Base-by-base conservation (phyloP, 1,140 invertebrate genomes). In the Ditylenchus dipsaci region DNA sequence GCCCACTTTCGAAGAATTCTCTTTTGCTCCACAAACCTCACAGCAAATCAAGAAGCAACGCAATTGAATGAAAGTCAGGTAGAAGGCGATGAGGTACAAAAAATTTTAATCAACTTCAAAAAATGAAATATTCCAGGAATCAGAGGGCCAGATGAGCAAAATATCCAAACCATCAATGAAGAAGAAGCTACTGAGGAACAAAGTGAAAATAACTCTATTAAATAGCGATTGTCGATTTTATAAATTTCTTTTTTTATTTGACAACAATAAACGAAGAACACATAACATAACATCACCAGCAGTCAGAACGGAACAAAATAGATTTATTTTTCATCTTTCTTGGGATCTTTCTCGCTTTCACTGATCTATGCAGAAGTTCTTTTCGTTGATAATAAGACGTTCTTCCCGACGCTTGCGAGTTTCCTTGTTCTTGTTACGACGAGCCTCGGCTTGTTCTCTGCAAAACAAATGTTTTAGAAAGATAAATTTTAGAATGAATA, bases 401-500 rank as follows among this genome's bases (percentile, higher is more conserved):
- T 97, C 93, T 80, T 95, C 92, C 63, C 94, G 89, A 21, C 95
- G 90, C 85, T 93, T 93, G 76, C 92, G 89, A 0, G 93, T 93
- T 85, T 98, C 94, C 84, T 92, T 92, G 63, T 94, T 92, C 86
- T 94, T 96, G 73, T 88, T 88, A 84, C 95, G 88, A 69, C 94
- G 89, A 66, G 95, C 94, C 84, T 98, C 94, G 53, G 95, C 95
- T 86, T 97, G 94, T 85, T 98, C 95, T 65, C 91, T 91, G 80
- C 73, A 86, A 81, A 53, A 53, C 15, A 53, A 53, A 7, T 53
- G n/a, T 53, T 21, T 26, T 53, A 3, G 15, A 7, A 17, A 53
- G 23, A 17, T 53, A 7, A 7, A 17, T 53, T 53, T 7, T 3
- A 3, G 8, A 15, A 17, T 7, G 23, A 53, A 53, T 53, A 7